Conservation (phyloP, 2,888 invertebrate genomes). For the Caenorhabditis auriculariae region DNA sequence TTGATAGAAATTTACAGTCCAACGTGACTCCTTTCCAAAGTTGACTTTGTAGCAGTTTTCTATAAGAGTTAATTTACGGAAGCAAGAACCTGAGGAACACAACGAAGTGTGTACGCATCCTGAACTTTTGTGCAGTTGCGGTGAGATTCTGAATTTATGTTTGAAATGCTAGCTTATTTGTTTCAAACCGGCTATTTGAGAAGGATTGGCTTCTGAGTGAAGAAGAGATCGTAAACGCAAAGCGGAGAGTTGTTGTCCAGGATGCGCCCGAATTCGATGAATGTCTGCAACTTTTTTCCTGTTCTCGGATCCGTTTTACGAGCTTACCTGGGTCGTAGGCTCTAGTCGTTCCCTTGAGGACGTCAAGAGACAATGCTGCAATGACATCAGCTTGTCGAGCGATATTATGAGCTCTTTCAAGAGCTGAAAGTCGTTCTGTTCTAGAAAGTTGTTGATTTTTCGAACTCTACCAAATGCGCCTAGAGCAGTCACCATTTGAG, state of each 20-base stretch:
- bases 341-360: slow-evolving; percentile 72
- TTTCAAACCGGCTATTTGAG: slow-evolving; percentile 71
- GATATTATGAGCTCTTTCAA: slow-evolving; percentile 70
- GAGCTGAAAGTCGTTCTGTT: slow-evolving; percentile 64
- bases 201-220: slow-evolving; percentile 72
- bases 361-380: slow-evolving; percentile 72
- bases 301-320: not conserved
- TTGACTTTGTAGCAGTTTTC: too few species aligned
- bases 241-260: slow-evolving; percentile 72
- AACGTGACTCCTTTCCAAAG: too few species aligned
- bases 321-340: slow-evolving; percentile 71
- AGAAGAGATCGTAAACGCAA: slow-evolving; percentile 70
- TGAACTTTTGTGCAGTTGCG: slow-evolving; percentile 73
- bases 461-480: slow-evolving; percentile 70
- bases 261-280: slow-evolving; percentile 72
- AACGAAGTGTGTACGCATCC: slow-evolving; percentile 74
- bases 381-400: slow-evolving; percentile 73
- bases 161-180: not conserved
- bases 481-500: slow-evolving; percentile 73
- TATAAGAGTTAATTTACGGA: too few species aligned
- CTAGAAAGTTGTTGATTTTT: not conserved
- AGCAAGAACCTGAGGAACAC: slow-evolving; percentile 69
- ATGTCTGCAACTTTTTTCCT: slow-evolving; percentile 67
- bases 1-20: too few species aligned
- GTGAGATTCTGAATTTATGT: slow-evolving; percentile 69